Base-by-base conservation (phyloP, 2,888 invertebrate species). In the Crossocerus cetratus region DNA sequence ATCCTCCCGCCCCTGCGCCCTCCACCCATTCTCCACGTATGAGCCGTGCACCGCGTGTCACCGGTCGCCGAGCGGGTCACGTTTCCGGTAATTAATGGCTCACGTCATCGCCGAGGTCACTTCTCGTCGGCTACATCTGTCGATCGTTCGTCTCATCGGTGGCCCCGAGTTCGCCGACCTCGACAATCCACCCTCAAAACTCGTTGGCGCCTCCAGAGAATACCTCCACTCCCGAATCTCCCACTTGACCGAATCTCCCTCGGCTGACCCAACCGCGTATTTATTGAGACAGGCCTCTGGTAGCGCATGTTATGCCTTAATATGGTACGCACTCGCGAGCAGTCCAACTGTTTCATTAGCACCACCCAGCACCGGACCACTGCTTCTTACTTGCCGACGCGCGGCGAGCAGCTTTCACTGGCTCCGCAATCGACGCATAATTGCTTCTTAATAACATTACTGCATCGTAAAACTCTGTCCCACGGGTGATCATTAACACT, bases 61-160 rank as follows among this genome's bases (percentile, higher is more conserved):
- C 69, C 63, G 72, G 54, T 32, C 32, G 49, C 49, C 63, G 69
- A 78, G n/a, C 76, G 66, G 84, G 86, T 87, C 87, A 87, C 87
- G 87, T 87, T 87, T 86, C 86, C 84, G 85, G 85, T 87, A 87
- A 88, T 88, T 87, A 88, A 88, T 87, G 87, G 82, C 84, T 84
- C 86, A 77, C 87, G 87, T 86, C 87, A 87, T 85, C 83, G 79
- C 55, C 73, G 74, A 74, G 79, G 72, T 76, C 77, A 79, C 76
- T 70, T 73, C 32, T 32, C 83, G 80, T 76, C 79, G 81, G 83
- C 84, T 87, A 84, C 86, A 83, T 84, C 83, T 83, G 84, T 86
- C 84, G 82, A 87, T 87, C 83, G 85, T 84, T 84, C 72, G 78
- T 80, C 76, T 59, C 67, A 74, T 62, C 68, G 69, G 11, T 32